Conservation (phyloP, 2,797 vertebrate species). For the Cuniculus paca region DNA sequence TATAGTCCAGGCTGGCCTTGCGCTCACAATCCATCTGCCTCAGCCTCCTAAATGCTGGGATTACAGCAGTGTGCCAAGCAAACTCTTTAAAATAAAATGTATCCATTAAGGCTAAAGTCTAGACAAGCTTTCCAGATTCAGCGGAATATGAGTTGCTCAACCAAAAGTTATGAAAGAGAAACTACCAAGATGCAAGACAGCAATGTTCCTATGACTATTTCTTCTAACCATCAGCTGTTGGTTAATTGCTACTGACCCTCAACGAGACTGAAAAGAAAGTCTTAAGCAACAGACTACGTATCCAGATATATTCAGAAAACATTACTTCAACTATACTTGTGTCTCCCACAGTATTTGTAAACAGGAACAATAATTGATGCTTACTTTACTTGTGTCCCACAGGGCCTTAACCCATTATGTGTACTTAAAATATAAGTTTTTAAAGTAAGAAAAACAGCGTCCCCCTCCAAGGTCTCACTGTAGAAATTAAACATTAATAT, state of each 20-base stretch:
- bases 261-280: constrained; percentile 50
- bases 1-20: neutral
- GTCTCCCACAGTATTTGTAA: neutral
- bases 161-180: constrained; percentile 73
- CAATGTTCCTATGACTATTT: neutral
- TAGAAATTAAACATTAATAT: constrained; percentile 54
- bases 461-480: neutral
- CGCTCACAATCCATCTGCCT: neutral
- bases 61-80: neutral
- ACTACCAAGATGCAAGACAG: constrained; percentile 54
- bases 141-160: constrained; percentile 72
- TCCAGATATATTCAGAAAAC: constrained; percentile 44
- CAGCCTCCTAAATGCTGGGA: neutral
- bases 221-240: constrained; percentile 50
- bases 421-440: constrained; percentile 7
- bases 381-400: neutral
- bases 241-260: constrained; percentile 56
- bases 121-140: constrained; percentile 68
- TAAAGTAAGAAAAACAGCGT: constrained; percentile 17
- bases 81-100: constrained; percentile 68
- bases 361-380: neutral
- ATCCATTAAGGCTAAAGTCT: constrained; percentile 65
- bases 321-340: neutral
- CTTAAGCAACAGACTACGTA: neutral
- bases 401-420: neutral